A percentile compares a stretch with the other conserved stretches of the same genome.
phyloP scores from a whole-genome alignment of 1,140 invertebrate genomes.

The Drosophila azteca region DNA sequence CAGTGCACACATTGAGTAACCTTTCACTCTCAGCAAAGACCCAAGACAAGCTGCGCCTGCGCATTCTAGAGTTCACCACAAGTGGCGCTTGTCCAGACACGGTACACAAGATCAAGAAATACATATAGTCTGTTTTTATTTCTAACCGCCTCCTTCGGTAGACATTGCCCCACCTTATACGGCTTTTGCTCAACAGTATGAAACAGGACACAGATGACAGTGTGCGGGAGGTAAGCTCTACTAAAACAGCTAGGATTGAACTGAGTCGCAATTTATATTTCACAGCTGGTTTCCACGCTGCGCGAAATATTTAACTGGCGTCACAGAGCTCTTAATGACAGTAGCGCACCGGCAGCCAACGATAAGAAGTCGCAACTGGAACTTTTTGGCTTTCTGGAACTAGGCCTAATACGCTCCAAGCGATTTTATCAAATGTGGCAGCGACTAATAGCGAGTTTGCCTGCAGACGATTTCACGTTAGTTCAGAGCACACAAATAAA shows the following conservation, averaged over 20 bases:
- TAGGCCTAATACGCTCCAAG: slow-evolving; percentile 69
- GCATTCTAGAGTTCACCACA: slow-evolving; percentile 71
- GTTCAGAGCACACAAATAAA: neutral
- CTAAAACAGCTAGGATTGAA: neutral
- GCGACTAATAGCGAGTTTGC: slow-evolving; percentile 50
- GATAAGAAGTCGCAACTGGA: slow-evolving; percentile 64
- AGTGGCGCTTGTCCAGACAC: slow-evolving; percentile 49
- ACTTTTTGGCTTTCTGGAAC: slow-evolving; percentile 64
- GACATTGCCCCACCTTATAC: slow-evolving; percentile 64
- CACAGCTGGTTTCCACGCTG: slow-evolving; percentile 65
- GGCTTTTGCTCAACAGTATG: slow-evolving; percentile 69
- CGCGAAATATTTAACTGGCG: slow-evolving; percentile 69
- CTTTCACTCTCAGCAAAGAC: slow-evolving; percentile 56
- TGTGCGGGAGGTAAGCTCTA: slow-evolving; percentile 54
- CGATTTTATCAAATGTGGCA: slow-evolving; percentile 76
- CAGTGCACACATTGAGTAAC: slow-evolving; percentile 70
- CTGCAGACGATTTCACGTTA: slow-evolving; percentile 53
- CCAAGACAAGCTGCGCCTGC: slow-evolving; percentile 56
- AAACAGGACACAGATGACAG: slow-evolving; percentile 69
- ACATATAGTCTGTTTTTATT: neutral
- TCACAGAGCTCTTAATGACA: slow-evolving; percentile 15
- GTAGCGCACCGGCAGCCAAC: slow-evolving; percentile 18
- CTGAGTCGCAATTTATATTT: neutral
- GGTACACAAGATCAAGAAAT: slow-evolving; percentile 23
- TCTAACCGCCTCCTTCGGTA: slow-evolving; percentile 4